These are phyloP conservation scores for Sylvicola fuscatus DNA, from an alignment of 2,888 invertebrate species.

Conservation along the genomic window DNA sequence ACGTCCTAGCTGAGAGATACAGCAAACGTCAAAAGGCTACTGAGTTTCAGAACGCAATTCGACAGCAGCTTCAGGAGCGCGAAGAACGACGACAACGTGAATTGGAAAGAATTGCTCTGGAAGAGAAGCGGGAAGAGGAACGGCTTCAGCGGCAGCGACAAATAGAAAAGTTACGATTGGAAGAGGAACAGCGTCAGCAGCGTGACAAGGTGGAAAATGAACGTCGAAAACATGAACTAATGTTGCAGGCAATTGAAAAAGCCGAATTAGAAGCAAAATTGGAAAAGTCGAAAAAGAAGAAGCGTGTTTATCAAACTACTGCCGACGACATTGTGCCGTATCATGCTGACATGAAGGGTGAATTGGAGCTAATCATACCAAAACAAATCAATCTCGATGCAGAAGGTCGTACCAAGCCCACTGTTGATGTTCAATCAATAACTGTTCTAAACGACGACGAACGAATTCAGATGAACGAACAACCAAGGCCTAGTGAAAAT, in stretches of 20 bases:
- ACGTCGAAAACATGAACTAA: conserved; percentile 47
- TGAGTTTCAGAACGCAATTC: conserved; percentile 70
- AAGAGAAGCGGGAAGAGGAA: conserved; percentile 65
- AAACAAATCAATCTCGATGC: no score
- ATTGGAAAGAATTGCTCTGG: conserved; percentile 44
- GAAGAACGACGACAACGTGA: conserved; percentile 58
- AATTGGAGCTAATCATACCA: no score
- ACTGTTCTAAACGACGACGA: no score
- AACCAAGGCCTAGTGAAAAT: no score
- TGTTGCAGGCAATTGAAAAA: conserved; percentile 57
- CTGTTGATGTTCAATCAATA: no score
- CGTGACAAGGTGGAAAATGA: conserved; percentile 52
- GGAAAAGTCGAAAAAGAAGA: conserved; percentile 32
- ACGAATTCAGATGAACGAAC: no score
- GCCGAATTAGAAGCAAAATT: conserved; percentile 53
- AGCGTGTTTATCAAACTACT: no score
- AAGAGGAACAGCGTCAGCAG: conserved; percentile 44
- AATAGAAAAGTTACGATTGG: conserved; percentile 41
- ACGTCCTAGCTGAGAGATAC: conserved; percentile 61
- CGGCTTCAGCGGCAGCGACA: conserved; percentile 54
- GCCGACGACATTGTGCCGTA: no score
- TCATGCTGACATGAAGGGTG: no score
- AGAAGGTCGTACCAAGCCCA: no score
- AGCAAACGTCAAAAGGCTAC: conserved; percentile 60
- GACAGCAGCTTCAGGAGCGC: conserved; percentile 66